Evolutionary conservation across 1,140 invertebrate genomes (phyloP).

Genomic region (Olivierus martensii): DNA sequence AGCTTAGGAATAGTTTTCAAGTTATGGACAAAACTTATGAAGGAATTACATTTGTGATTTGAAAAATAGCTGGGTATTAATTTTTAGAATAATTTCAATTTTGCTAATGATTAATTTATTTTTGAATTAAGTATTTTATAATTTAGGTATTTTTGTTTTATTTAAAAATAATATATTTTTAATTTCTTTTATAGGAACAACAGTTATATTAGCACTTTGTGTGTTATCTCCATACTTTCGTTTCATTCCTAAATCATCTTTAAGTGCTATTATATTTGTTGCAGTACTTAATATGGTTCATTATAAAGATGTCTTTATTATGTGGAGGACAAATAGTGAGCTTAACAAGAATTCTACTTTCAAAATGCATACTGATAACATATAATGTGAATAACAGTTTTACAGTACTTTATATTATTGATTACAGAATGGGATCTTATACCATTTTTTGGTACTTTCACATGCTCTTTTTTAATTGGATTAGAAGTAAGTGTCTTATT

Average conservation of each 20-base stretch:
- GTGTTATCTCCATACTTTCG: constrained; percentile 76
- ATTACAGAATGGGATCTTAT: constrained; percentile 55
- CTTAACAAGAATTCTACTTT: neutral
- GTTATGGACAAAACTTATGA: neutral
- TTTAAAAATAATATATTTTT: no score
- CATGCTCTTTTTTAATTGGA: constrained; percentile 62
- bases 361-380: no score
- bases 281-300: constrained; percentile 88
- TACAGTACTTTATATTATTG: no score
- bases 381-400: no score
- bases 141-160: no score
- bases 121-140: no score
- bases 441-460: constrained; percentile 61
- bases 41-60: no score
- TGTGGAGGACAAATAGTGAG: constrained; percentile 65
- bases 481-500: constrained; percentile 28
- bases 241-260: constrained; percentile 68
- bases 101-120: no score
- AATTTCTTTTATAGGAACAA: constrained; percentile 44
- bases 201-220: constrained; percentile 61
- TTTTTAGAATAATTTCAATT: no score
- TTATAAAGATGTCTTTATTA: constrained; percentile 64
- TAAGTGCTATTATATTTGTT: constrained; percentile 72
- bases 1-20: no score
- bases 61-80: no score